These are phyloP conservation scores for Nephrotoma guestfalica DNA, from an alignment of 2,888 invertebrate genomes.

Conservation along the genomic window DNA sequence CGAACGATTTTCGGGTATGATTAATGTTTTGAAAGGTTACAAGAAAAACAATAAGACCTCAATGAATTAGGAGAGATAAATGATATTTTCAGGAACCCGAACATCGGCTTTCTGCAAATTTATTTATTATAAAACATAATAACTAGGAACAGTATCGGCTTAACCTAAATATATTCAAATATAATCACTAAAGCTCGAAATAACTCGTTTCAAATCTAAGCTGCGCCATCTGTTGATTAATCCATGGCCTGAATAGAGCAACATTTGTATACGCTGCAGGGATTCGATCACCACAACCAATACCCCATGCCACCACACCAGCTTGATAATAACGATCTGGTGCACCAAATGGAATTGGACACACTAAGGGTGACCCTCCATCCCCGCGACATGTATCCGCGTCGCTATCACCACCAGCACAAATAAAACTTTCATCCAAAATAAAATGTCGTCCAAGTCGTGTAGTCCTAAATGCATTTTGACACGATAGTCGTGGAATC, in stretches of 20 bases:
- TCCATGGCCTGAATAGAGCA: constrained; percentile 48
- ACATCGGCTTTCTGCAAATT: no score
- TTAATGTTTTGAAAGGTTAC: no score
- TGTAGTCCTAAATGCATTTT: constrained; percentile 39
- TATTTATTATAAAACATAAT: no score
- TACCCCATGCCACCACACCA: constrained; percentile 72
- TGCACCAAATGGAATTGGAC: constrained; percentile 39
- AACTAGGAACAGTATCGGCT: background rate
- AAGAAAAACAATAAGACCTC: no score
- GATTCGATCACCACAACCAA: constrained; percentile 55
- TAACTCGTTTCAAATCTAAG: background rate
- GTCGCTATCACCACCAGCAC: constrained; percentile 58
- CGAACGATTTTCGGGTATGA: no score
- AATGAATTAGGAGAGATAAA: no score
- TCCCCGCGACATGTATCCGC: constrained; percentile 37
- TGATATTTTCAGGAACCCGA: no score
- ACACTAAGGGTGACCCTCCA: constrained; percentile 66
- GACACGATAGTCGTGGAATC: constrained; percentile 36
- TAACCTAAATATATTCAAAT: background rate
- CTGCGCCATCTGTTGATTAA: constrained; percentile 30
- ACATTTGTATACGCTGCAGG: constrained; percentile 67
- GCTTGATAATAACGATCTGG: constrained; percentile 22
- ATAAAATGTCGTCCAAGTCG: constrained; percentile 47
- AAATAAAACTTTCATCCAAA: constrained; percentile 53
- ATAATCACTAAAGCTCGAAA: background rate